phyloP scores from a whole-genome alignment of 2,888 invertebrate genomes.

The Nineta flava region DNA sequence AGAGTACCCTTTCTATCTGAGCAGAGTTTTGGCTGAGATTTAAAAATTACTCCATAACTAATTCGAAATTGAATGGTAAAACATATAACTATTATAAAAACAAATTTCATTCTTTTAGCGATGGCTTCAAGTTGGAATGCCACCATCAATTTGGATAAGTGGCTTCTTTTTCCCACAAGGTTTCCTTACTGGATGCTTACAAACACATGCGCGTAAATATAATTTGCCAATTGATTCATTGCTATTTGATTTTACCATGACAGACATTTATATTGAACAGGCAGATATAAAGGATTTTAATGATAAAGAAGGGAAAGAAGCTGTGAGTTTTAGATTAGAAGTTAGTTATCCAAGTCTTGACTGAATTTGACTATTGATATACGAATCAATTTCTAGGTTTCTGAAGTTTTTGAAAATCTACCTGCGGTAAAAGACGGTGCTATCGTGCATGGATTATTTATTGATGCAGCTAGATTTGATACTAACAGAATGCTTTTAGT shows the following conservation, averaged over 20 bases:
- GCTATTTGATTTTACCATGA: conserved; percentile 64
- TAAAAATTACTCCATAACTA: background rate
- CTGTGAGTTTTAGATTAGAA: too few relatives aligned
- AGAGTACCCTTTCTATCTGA: too few relatives aligned
- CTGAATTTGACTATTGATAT: background rate
- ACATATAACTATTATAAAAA: background rate
- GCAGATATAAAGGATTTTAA: conserved; percentile 43
- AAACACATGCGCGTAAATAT: conserved; percentile 76
- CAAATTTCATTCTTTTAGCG: conserved; percentile 30
- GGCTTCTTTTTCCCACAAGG: conserved; percentile 92
- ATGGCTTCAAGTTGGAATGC: conserved; percentile 55
- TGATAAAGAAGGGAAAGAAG: conserved; percentile 21
- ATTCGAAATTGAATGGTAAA: too few relatives aligned
- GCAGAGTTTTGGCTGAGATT: background rate
- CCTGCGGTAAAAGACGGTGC: conserved; percentile 46
- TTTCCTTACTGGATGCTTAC: conserved; percentile 76
- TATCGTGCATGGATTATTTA: conserved; percentile 63
- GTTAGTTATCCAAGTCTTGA: too few relatives aligned
- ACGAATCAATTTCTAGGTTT: conserved; percentile 18
- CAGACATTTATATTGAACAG: conserved; percentile 40
- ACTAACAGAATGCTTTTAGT: conserved; percentile 42
- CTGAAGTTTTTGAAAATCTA: conserved; percentile 36
- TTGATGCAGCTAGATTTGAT: conserved; percentile 85
- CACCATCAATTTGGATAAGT: conserved; percentile 79
- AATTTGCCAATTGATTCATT: conserved; percentile 74